Evolutionary conservation across 2,797 vertebrate species (phyloP), one percentile per base, ranked within the genome.

Genomic region (Lutjanus argentimaculatus): DNA sequence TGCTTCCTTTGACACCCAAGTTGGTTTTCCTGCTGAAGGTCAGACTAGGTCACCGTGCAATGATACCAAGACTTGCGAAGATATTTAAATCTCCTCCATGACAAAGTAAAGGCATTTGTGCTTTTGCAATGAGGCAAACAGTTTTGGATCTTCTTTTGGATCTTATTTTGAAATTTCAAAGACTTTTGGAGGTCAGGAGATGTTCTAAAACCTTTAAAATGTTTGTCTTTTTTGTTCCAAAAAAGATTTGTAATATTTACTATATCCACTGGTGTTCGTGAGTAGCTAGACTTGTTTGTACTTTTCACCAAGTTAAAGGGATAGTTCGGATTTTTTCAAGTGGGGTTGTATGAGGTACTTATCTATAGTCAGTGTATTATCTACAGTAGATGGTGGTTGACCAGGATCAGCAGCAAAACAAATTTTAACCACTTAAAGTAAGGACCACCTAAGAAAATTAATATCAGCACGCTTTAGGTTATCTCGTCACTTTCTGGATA

Each of bases 1-100:
- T 12, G 42, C 43, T 53, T 63, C 30, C 69, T 75, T 25, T 72
- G 63, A 72, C 76, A 68, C 48, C 53, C 2, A 16, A 61, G 73
- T 22, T 30, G 53, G 16, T 58, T 30, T 56, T 49, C 46, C 40
- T 7, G 30, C 22, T 49, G 49, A 78, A 74, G 68, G 78, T 77
- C 68, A 59, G 36, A 64, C 53, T 25, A 22, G 51, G 80, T 71
- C 62, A 67, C 45, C 8, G 10, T 17, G 43, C 36, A 51, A 25
- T 7, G 8, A 7, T 8, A 12, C 19, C 17, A 9, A 15, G 10
- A 55, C 1, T 11, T 45, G 3, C 8, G 46, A 40, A 83, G n/a
- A 25, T 21, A 53, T 49, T 40, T 3, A 7, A 43, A 71, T 62
- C 21, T 56, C 43, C 13, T 49, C 3, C 6, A 9, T 12, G 45